Evolutionary conservation across 2,888 invertebrate genomes (phyloP).

Genomic region (Brachyptera risi): DNA sequence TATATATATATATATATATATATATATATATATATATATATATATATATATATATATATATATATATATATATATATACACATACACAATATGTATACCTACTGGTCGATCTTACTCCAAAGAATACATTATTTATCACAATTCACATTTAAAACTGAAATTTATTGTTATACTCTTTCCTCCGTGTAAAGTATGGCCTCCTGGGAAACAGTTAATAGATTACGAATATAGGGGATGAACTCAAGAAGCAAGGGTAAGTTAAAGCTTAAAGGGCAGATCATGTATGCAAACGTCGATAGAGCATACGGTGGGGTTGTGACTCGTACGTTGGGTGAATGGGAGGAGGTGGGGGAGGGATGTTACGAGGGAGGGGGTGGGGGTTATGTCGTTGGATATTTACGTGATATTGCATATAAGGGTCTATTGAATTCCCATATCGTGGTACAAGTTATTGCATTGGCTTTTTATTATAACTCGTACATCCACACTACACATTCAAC

Average conservation of each 20-base stretch:
- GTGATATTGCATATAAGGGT: background rate
- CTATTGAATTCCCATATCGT: background rate
- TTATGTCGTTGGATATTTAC: background rate
- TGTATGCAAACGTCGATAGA: background rate
- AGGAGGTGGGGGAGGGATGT: background rate
- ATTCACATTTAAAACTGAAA: slow-evolving; percentile 2
- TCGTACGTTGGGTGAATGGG: background rate
- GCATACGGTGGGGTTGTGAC: too few relatives aligned
- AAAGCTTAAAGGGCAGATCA: background rate
- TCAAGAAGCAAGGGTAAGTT: background rate
- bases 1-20: too few relatives aligned
- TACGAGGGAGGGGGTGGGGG: background rate
- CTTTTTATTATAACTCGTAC: background rate
- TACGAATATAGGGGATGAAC: background rate
- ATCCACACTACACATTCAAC: too few relatives aligned
- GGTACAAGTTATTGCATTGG: background rate
- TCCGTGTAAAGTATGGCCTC: too few relatives aligned
- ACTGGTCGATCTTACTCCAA: too few relatives aligned
- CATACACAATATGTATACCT: too few relatives aligned
- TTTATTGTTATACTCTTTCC: slow-evolving; percentile 10
- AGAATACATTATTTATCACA: slow-evolving; percentile 5
- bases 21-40: too few relatives aligned
- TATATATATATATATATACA: too few relatives aligned
- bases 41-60: too few relatives aligned
- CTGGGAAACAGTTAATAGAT: background rate